Evolutionary conservation across 2,797 vertebrate species (phyloP), one percentile per base, ranked within the genome.

Genomic region (Bovichtus variegatus): DNA sequence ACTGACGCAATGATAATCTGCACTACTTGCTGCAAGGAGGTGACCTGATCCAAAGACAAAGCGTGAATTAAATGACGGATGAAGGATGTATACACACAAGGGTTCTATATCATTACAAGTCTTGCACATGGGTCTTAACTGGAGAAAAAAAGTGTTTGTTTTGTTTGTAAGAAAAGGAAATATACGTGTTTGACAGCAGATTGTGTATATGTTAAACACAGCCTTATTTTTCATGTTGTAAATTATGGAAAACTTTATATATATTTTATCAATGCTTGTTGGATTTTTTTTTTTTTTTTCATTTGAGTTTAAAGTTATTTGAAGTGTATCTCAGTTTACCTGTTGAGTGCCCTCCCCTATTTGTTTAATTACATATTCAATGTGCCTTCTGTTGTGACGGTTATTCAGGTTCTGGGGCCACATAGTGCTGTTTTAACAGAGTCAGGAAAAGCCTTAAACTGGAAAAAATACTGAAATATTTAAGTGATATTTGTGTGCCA

Each of bases 181-280:
- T 25, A 34, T 19, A 12, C 64, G 9, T 59, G 27, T 49, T 53
- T 73, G 9, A 66, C 7, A 66, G 5, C 53, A 65, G 13, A 47
- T 69, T 75, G 18, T 68, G 10, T 67, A 10, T 54, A 31, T 51
- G 9, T 11, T 60, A 68, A 82, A 51, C 36, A 73, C 60, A 71
- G 67, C 57, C 21, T 81, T 76, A 54, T 38, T 60, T 78, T 16
- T 65, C 27, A 16, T 80, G 49, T 70, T 71, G n/a, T 87, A 78
- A 81, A 71, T 82, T 54, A 63, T 54, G 47, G 16, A 65, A 72
- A 64, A 49, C 0, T 31, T 65, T 13, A 49, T 88, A 88, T 88
- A 92, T 91, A 88, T 90, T 84, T 15, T 72, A 38, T 83, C n/a
- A 57, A 11, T 47, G n/a, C 72, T 75, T 67, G 54, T 73, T 25